Conservation (phyloP, 2,888 invertebrate species). For the Macaria notata region DNA sequence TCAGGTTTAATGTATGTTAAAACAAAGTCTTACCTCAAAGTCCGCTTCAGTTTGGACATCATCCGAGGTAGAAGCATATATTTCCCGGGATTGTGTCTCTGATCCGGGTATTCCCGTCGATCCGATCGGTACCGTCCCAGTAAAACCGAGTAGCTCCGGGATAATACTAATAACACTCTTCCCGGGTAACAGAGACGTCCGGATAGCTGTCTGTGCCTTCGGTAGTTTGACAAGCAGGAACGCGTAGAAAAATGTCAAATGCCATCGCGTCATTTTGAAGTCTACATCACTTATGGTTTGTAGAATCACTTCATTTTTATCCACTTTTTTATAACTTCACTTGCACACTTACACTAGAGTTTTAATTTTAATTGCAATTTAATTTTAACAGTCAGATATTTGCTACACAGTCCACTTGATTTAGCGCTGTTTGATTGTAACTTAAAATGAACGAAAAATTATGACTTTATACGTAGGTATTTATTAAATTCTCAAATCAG, state of each 20-base stretch:
- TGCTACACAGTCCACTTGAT: no score
- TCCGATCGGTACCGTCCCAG: slow-evolving; percentile 22
- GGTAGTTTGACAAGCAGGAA: slow-evolving; percentile 35
- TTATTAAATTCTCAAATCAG: no score
- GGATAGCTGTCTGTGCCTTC: slow-evolving; percentile 40
- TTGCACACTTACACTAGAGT: no score
- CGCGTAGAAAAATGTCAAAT: slow-evolving; percentile 43
- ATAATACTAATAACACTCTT: slow-evolving; percentile 48
- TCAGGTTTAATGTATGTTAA: background rate
- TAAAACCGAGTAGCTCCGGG: slow-evolving; percentile 44
- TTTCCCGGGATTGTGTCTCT: slow-evolving; percentile 2
- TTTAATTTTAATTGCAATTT: no score
- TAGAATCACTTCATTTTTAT: no score
- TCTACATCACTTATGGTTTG: slow-evolving; percentile 11
- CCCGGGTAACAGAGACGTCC: slow-evolving; percentile 41
- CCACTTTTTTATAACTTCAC: no score
- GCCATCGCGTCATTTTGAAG: slow-evolving; percentile 49
- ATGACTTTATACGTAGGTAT: no score
- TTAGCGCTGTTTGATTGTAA: no score
- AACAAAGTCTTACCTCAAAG: slow-evolving; percentile 10
- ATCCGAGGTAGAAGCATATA: slow-evolving; percentile 10
- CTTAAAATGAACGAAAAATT: no score
- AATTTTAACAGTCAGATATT: no score
- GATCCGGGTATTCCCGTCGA: slow-evolving; percentile 10
- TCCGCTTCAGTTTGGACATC: slow-evolving; percentile 2